Evolutionary conservation across 1,140 invertebrate species (phyloP), one percentile per base, ranked within the genome.

Genomic region (Zaprionus gabonicus): DNA sequence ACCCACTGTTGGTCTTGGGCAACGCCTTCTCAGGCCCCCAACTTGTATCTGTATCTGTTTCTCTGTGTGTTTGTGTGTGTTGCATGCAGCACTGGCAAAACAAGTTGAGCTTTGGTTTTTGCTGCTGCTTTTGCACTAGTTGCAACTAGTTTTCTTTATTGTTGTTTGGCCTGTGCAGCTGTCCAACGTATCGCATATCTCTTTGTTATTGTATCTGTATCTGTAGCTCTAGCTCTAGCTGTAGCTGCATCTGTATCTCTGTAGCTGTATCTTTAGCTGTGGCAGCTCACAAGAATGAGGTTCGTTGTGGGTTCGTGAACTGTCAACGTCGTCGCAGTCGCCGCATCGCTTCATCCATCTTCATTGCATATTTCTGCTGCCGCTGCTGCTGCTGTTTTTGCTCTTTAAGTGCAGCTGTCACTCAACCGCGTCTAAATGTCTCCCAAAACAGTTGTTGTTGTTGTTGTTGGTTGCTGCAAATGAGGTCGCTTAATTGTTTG

Each of bases 371-470:
- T 75, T 80, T 68, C 13, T 13, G 23, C 6, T 28, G 51, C 25
- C 34, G 9, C n/a, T 41, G 9, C 2, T 41, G 9, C 2, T 68
- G 28, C 20, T 46, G 53, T 68, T 76, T 56, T 69, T 78, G 78
- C 81, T 88, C 78, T 88, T 90, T 90, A 88, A 90, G 78, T 88
- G 84, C 84, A 88, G 84, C 84, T 88, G 85, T 88, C 84, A 88
- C 71, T 88, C 85, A 90, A n/a, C 81, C 75, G 81, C 77, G 62
- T 90, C 78, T 88, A 88, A 88, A 88, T 88, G 78, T 88, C 84
- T 87, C 81, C 66, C 67, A 75, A 74, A 38, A 36, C 64, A 67
- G 65, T 57, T 41, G 80, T 70, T 56, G 67, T 65, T 70, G 23
- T 23, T 74, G 46, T 69, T 62, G 36, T 46, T 55, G 74, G 25